Percentiles rank a stretch among this genome's conserved stretches.
phyloP scores from a whole-genome alignment of 2,113 vertebrate genomes.

The Vulpes vulpes region DNA sequence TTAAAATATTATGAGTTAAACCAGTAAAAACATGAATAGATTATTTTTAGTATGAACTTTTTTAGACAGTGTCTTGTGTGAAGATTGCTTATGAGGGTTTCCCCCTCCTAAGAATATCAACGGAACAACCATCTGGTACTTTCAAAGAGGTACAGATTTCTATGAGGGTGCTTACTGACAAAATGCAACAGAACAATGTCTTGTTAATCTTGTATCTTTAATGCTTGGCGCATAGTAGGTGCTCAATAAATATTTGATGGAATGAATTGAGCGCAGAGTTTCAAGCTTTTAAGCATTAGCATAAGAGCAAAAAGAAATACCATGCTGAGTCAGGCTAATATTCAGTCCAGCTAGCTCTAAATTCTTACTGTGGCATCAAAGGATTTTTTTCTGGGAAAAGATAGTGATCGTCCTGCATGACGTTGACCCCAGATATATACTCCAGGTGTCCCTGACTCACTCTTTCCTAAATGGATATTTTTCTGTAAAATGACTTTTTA shows the following conservation, averaged over 20 bases:
- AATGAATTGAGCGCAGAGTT: constrained; percentile 71
- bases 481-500: neutral
- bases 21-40: neutral
- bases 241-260: constrained; percentile 82
- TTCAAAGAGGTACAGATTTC: constrained; percentile 34
- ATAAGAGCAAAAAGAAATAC: constrained; percentile 64
- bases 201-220: constrained; percentile 65
- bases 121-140: constrained; percentile 3
- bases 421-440: neutral
- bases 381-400: constrained; percentile 75
- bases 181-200: constrained; percentile 50
- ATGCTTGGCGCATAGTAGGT: constrained; percentile 81
- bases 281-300: constrained; percentile 76
- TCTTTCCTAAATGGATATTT: neutral
- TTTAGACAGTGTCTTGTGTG: constrained; percentile 14
- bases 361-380: constrained; percentile 49
- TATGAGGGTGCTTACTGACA: constrained; percentile 32
- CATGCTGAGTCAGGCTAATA: constrained; percentile 76
- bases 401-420: neutral
- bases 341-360: constrained; percentile 41
- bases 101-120: neutral
- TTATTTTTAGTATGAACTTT: constrained; percentile 57
- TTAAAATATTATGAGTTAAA: constrained; percentile 45
- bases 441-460: neutral
- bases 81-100: neutral